A percentile compares a stretch with the other conserved stretches of the same genome.
Conservation (phyloP, 1,140 invertebrate species). For the Danaus melanippus region DNA sequence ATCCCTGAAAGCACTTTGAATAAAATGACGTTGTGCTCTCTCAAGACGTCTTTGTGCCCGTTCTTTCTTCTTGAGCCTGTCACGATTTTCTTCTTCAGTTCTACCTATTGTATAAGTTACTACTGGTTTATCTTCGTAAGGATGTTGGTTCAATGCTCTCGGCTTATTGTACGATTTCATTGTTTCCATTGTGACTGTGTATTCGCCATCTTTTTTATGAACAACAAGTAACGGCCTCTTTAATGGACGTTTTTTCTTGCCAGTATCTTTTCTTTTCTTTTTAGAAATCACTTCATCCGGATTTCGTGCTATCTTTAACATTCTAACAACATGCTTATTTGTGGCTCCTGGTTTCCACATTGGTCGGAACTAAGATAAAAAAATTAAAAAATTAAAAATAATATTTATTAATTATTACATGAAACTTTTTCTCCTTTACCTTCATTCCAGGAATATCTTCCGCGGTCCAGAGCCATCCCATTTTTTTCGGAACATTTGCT, state of each 20-base stretch:
- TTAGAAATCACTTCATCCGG: constrained; percentile 42
- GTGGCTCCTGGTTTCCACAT: constrained; percentile 55
- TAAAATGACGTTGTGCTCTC: constrained; percentile 47
- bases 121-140: constrained; percentile 58
- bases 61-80: constrained; percentile 46
- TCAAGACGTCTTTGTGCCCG: constrained; percentile 46
- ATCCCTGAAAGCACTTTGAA: constrained; percentile 56
- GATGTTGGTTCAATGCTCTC: constrained; percentile 49
- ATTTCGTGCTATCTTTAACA: constrained; percentile 50
- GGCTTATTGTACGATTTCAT: constrained; percentile 54
- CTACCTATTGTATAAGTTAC: constrained; percentile 57
- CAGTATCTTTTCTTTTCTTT: constrained; percentile 43
- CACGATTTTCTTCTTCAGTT: constrained; percentile 55
- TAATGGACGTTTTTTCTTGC: constrained; percentile 41
- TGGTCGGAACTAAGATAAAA: constrained; percentile 56
- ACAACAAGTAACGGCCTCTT: constrained; percentile 54
- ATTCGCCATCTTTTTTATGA: constrained; percentile 57
- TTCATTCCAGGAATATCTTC: constrained; percentile 55
- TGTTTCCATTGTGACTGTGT: constrained; percentile 59
- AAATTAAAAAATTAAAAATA: constrained; percentile 29
- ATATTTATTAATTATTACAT: constrained; percentile 9
- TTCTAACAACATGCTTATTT: constrained; percentile 52
- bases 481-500: constrained; percentile 46
- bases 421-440: constrained; percentile 26
- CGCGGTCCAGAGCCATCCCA: constrained; percentile 64